phyloP scores from a whole-genome alignment of 2,797 vertebrate species.

The Poeciliopsis turneri region DNA sequence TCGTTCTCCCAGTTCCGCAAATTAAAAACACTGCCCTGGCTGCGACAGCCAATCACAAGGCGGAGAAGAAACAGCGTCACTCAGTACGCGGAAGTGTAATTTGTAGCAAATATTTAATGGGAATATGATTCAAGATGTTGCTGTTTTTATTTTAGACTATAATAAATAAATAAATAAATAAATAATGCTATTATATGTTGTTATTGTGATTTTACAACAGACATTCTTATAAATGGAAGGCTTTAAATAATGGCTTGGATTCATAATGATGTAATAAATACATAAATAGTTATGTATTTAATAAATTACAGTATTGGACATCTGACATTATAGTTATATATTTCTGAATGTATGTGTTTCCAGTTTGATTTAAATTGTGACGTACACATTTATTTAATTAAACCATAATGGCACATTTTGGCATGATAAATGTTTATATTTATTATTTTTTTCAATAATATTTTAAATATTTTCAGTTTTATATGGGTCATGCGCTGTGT shows the following conservation, averaged over 20 bases:
- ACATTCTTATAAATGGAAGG: too few relatives aligned
- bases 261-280: too few relatives aligned
- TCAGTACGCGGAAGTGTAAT: neutral
- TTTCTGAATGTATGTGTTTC: neutral
- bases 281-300: neutral
- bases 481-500: neutral
- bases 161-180: too few relatives aligned
- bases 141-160: too few relatives aligned
- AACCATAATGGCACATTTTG: neutral
- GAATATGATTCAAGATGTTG: neutral
- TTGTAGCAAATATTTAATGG: neutral
- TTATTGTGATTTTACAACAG: too few relatives aligned
- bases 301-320: neutral
- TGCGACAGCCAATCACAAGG: constrained; percentile 57
- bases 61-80: constrained; percentile 14
- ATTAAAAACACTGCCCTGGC: constrained; percentile 45
- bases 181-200: too few relatives aligned
- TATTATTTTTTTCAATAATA: neutral
- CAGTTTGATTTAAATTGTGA: neutral
- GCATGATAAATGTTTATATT: neutral
- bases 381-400: neutral
- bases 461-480: neutral
- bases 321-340: neutral
- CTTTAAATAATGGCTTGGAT: too few relatives aligned
- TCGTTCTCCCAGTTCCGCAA: constrained; percentile 22